Conservation (phyloP, 2,113 vertebrate species). For the Siniperca knerii region DNA sequence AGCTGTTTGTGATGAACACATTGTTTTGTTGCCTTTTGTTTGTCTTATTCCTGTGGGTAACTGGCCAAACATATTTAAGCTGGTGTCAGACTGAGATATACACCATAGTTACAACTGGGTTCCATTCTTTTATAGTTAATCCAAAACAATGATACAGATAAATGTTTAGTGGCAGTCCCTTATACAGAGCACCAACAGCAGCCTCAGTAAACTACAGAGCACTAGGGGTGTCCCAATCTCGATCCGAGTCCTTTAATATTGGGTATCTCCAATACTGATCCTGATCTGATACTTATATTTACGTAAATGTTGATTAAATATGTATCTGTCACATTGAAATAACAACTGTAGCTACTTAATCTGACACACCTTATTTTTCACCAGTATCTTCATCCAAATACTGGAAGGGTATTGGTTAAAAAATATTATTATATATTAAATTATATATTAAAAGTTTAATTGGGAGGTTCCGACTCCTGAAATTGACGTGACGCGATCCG, state of each 20-base stretch:
- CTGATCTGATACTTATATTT: not conserved
- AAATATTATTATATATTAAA: too few species aligned
- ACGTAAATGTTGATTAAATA: not conserved
- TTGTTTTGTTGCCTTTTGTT: not conserved
- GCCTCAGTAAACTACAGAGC: not conserved
- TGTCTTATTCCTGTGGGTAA: not conserved
- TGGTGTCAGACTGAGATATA: not conserved
- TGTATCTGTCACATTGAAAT: not conserved
- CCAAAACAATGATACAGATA: not conserved
- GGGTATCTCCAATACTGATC: not conserved
- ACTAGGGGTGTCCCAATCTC: not conserved
- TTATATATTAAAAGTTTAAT: not conserved
- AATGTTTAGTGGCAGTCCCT: not conserved
- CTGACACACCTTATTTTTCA: not conserved
- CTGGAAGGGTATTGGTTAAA: not conserved
- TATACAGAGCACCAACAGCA: not conserved
- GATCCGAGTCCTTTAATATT: not conserved
- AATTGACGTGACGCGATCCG: not conserved
- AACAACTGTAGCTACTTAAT: not conserved
- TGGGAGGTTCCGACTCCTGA: not conserved
- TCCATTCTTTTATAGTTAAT: not conserved
- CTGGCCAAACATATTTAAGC: not conserved
- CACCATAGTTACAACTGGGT: not conserved
- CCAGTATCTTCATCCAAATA: not conserved
- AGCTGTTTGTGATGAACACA: not conserved